These are phyloP conservation scores for Hyperoplus immaculatus DNA, from an alignment of 2,797 vertebrate genomes.

Conservation along the genomic window DNA sequence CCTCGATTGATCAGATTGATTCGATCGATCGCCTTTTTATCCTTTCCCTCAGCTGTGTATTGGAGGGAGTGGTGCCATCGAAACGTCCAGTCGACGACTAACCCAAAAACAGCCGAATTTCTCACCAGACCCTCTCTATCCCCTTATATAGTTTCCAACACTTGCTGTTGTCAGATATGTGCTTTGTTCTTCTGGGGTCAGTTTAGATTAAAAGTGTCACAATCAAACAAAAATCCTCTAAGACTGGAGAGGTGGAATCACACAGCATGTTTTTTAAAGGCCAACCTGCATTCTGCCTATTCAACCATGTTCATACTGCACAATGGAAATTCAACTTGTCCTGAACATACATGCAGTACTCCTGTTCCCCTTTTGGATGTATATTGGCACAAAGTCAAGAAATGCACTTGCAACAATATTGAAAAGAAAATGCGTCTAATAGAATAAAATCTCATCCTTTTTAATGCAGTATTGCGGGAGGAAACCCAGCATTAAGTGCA, in stretches of 20 bases:
- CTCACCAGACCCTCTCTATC: not conserved
- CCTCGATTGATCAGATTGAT: constrained; percentile 74
- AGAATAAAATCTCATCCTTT: not conserved
- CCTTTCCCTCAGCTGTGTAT: constrained; percentile 41
- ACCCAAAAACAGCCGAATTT: constrained; percentile 20
- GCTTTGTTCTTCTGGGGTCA: not conserved
- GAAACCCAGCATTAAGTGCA: too few species aligned
- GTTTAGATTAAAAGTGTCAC: too few species aligned
- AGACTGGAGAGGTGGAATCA: constrained; percentile 1
- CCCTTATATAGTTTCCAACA: not conserved
- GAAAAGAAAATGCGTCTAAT: not conserved
- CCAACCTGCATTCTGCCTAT: not conserved
- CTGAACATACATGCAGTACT: not conserved
- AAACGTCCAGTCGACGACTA: constrained; percentile 21
- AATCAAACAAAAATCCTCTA: not conserved
- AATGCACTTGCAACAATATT: not conserved
- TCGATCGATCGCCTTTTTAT: constrained; percentile 57
- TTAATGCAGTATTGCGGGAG: too few species aligned
- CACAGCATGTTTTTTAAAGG: not conserved
- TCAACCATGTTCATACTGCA: not conserved
- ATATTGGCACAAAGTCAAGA: not conserved
- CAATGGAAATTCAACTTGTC: not conserved
- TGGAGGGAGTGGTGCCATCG: constrained; percentile 34
- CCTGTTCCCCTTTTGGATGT: not conserved
- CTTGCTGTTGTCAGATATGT: not conserved